phyloP scores from a whole-genome alignment of 92 coral and sea anemone genomes.

The Palythoa caribaeorum region DNA sequence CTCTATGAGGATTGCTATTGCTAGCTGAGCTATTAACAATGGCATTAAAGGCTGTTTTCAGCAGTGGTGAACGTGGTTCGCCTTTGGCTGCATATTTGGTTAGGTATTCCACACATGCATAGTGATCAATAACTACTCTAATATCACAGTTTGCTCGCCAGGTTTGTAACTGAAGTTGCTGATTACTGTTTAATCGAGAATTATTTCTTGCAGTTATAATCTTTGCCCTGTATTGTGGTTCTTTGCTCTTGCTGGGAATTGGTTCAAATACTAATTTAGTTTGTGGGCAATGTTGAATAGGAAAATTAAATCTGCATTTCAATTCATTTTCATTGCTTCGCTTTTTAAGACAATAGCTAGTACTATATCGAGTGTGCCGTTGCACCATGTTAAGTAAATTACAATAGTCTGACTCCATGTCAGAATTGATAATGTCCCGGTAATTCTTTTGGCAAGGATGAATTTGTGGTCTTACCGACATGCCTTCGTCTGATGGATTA shows the following conservation, averaged over 20 bases:
- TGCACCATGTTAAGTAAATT: constrained; percentile 70
- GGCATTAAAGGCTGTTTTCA: constrained; percentile 56
- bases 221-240: constrained; percentile 63
- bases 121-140: constrained; percentile 64
- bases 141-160: constrained; percentile 75
- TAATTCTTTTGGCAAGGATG: constrained; percentile 77
- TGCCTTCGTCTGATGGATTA: background rate
- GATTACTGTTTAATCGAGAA: constrained; percentile 38
- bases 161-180: constrained; percentile 64
- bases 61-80: constrained; percentile 58
- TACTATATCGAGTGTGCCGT: constrained; percentile 66
- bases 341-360: constrained; percentile 72
- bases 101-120: constrained; percentile 51
- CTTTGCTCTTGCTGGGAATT: constrained; percentile 45
- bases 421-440: constrained; percentile 60
- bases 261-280: constrained; percentile 67
- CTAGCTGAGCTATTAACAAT: constrained; percentile 32
- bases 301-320: constrained; percentile 73
- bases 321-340: constrained; percentile 35
- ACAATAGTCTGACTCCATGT: constrained; percentile 59
- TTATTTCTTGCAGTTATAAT: constrained; percentile 53
- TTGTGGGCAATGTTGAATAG: constrained; percentile 50
- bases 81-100: constrained; percentile 44
- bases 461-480: constrained; percentile 47
- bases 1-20: constrained; percentile 56